Evolutionary conservation across 1,140 invertebrate species (phyloP), one percentile per base, ranked within the genome.

Genomic region (Drosophila santomea): DNA sequence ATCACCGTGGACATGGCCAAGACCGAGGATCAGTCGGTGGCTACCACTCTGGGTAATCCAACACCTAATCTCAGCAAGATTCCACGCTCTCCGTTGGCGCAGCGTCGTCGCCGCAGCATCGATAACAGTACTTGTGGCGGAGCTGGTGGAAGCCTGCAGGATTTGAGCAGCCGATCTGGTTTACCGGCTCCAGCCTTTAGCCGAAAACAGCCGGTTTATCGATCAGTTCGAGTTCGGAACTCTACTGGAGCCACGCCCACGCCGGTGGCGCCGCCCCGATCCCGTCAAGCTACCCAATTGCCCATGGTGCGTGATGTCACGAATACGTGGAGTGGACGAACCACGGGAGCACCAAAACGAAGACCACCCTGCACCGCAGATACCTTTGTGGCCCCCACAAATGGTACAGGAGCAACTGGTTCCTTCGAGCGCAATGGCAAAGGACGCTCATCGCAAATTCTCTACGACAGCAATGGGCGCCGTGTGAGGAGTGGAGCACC

Each of bases 301-400:
- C 83, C 83, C 4, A 67, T n/a, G 74, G 93, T 54, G 79, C 93
- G 62, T 74, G 91, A 78, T 91, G 92, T 86, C n/a, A 94, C 94
- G 44, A 96, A 95, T 66, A 96, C 96, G 0, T 96, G 96, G 96
- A 95, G 94, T 72, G 95, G 95, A 2, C 93, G 95, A 47, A 93
- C 92, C 0, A 66, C 67, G 1, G 71, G 36, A 8, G 23, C 68
- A 6, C 54, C 62, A 7, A 93, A 93, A 25, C 93, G 95, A 14
- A 93, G 96, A 36, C 94, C 95, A 0, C 93, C 93, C 1, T 92
- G 96, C n/a, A 94, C 93, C 39, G 90, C 94, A 3, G 96, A 96
- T 15, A 96, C 95, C 0, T 96, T 96, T 79, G 94, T 94, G 94
- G 51, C 73, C 23, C 93, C 23, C 93, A 32, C 50, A 2, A 28